Conservation (phyloP, 2,888 invertebrate species). For the Corythucha ciliata region DNA sequence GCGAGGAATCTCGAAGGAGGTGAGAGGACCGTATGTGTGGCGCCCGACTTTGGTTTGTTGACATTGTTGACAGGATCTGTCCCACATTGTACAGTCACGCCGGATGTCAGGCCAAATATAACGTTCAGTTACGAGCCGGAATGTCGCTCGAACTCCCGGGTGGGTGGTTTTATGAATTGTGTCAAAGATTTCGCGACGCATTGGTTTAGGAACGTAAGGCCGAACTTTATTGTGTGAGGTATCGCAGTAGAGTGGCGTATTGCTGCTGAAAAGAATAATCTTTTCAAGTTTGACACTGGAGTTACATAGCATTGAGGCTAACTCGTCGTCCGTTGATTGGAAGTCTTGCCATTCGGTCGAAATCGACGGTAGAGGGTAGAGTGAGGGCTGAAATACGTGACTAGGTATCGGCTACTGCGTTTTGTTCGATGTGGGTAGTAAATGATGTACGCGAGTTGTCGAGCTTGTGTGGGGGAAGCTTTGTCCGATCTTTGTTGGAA, state of each 20-base stretch:
- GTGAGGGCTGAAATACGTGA: slow-evolving; percentile 35
- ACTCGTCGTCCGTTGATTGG: slow-evolving; percentile 6
- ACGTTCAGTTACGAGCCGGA: slow-evolving; percentile 37
- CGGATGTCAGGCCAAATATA: slow-evolving; percentile 41
- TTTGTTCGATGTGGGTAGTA: slow-evolving; percentile 40
- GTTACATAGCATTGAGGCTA: too few species aligned
- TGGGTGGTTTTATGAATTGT: slow-evolving; percentile 35
- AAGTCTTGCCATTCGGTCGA: neutral
- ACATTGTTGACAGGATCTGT: slow-evolving; percentile 37
- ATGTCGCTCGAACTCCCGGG: slow-evolving; percentile 34
- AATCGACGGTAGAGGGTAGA: slow-evolving; percentile 1
- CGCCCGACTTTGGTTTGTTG: slow-evolving; percentile 39
- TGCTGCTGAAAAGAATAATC: neutral
- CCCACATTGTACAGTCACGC: slow-evolving; percentile 38
- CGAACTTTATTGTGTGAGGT: slow-evolving; percentile 7
- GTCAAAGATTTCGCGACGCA: slow-evolving; percentile 25
- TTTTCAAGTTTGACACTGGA: neutral
- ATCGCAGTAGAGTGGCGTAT: neutral
- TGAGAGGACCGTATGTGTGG: slow-evolving; percentile 37
- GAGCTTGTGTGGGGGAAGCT: slow-evolving; percentile 39
- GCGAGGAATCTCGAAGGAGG: slow-evolving; percentile 33
- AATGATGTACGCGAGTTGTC: slow-evolving; percentile 37
- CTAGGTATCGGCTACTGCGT: slow-evolving; percentile 39
- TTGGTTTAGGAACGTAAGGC: slow-evolving; percentile 24
- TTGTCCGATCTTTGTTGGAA: slow-evolving; percentile 33